phyloP scores from a whole-genome alignment of 2,113 vertebrate genomes.

The Pogonocichla stellata region DNA sequence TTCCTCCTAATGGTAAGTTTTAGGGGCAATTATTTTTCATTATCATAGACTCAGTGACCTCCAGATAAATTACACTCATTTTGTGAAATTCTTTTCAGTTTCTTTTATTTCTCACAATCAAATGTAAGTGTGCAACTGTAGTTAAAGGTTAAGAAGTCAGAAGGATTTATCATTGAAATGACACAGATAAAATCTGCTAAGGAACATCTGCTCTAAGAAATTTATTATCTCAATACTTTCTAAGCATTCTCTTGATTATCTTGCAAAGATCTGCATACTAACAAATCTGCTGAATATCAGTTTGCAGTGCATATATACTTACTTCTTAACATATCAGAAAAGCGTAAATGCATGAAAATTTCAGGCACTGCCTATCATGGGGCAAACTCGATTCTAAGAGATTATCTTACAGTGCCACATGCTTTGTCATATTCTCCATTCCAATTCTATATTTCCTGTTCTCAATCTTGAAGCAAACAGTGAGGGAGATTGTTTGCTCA shows the following conservation, averaged over 20 bases:
- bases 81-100: not conserved
- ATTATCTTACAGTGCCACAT: not conserved
- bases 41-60: not conserved
- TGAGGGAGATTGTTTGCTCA: not conserved
- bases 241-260: not conserved
- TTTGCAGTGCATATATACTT: not conserved
- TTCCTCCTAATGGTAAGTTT: not conserved
- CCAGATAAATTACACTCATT: not conserved
- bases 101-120: conserved; percentile 3
- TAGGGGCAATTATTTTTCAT: not conserved
- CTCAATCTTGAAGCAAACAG: conserved; percentile 27
- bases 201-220: conserved; percentile 34
- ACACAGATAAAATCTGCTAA: conserved; percentile 31
- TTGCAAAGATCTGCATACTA: conserved; percentile 39
- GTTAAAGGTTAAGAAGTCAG: conserved; percentile 35
- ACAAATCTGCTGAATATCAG: conserved; percentile 45
- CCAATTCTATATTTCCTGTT: not conserved
- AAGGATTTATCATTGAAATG: conserved; percentile 38
- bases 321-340: conserved; percentile 29
- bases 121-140: not conserved
- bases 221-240: conserved; percentile 26
- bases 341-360: conserved; percentile 27
- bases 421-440: not conserved
- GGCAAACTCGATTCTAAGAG: not conserved
- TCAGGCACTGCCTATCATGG: not conserved